These are phyloP conservation scores for Pangasius macronema DNA, from an alignment of 2,797 vertebrate genomes.

Conservation along the genomic window DNA sequence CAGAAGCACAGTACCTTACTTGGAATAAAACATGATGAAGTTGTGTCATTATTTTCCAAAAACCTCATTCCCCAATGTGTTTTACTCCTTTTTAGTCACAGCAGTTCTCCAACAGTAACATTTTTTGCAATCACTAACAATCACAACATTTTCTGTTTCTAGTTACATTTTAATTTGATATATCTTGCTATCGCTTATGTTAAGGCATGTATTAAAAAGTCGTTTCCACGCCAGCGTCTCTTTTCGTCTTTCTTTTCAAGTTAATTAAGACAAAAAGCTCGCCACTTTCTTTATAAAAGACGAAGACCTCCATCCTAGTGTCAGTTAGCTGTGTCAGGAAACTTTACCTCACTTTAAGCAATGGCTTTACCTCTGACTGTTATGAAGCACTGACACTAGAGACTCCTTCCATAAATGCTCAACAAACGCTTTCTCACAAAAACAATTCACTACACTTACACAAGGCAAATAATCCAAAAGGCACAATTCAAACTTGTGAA, in stretches of 20 bases:
- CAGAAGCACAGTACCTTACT: background rate
- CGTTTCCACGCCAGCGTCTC: background rate
- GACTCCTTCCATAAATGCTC: conserved; percentile 6
- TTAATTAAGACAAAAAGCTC: too few species aligned
- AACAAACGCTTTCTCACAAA: background rate
- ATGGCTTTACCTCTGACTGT: background rate
- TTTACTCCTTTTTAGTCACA: background rate
- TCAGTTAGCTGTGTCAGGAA: background rate
- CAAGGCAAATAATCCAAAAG: background rate
- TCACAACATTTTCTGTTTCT: background rate
- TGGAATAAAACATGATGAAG: background rate
- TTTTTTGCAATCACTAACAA: background rate
- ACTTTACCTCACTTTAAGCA: background rate
- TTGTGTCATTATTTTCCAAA: background rate
- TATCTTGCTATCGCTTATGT: background rate
- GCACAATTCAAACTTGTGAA: background rate
- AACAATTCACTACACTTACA: background rate
- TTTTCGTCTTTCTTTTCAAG: background rate
- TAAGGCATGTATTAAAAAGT: background rate
- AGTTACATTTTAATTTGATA: background rate
- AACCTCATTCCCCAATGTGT: background rate
- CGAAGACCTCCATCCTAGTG: background rate
- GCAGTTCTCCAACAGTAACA: background rate
- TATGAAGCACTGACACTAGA: background rate
- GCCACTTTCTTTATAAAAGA: background rate